Evolutionary conservation across 2,888 invertebrate species (phyloP).

Genomic region (Eulithis prunata): DNA sequence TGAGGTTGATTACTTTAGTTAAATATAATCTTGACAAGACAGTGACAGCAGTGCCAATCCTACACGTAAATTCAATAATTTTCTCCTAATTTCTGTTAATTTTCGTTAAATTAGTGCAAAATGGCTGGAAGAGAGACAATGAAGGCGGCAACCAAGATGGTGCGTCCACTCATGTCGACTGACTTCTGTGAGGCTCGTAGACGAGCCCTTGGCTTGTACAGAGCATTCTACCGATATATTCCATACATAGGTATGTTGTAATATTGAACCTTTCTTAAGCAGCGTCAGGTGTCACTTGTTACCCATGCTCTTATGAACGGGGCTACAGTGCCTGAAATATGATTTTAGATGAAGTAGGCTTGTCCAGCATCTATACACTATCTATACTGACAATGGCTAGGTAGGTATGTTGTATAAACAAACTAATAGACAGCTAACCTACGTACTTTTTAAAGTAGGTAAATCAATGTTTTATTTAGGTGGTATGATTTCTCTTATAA

Average conservation of each 20-base stretch:
- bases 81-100: background rate
- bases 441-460: no score
- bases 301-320: no score
- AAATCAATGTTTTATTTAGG: no score
- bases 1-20: background rate
- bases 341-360: no score
- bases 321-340: no score
- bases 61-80: constrained; percentile 7
- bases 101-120: constrained; percentile 20
- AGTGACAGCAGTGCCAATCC: background rate
- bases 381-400: no score
- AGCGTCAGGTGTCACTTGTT: no score
- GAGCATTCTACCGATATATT: constrained; percentile 95
- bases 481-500: no score
- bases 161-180: constrained; percentile 93
- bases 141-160: constrained; percentile 79
- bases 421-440: no score
- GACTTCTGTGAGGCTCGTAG: constrained; percentile 90
- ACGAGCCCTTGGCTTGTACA: constrained; percentile 93
- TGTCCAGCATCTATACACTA: no score
- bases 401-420: no score
- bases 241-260: constrained; percentile 90
- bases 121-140: constrained; percentile 50
- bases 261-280: no score
- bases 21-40: constrained; percentile 1